phyloP scores from a whole-genome alignment of 2,888 invertebrate genomes.

The Erebia aethiops region DNA sequence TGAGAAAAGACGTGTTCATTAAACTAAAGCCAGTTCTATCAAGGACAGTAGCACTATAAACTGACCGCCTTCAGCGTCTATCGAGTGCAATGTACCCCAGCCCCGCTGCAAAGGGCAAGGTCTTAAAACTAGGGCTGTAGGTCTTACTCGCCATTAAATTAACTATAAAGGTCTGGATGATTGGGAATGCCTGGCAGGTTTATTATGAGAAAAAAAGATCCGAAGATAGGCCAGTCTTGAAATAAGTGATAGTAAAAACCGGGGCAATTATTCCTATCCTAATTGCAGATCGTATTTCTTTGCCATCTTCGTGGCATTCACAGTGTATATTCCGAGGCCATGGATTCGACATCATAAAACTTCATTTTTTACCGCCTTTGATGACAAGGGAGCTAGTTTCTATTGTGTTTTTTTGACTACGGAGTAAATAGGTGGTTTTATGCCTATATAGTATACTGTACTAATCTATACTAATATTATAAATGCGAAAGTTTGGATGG shows the following conservation, averaged over 20 bases:
- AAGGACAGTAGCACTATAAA: slow-evolving; percentile 8
- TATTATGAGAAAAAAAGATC: neutral
- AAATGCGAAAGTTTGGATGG: too few species aligned
- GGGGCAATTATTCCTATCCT: neutral
- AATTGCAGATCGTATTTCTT: slow-evolving; percentile 13
- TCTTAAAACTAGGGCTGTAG: slow-evolving; percentile 36
- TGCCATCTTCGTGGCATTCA: slow-evolving; percentile 7
- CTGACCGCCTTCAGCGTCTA: slow-evolving; percentile 28
- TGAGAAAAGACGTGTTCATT: slow-evolving; percentile 1
- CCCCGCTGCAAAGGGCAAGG: slow-evolving; percentile 53
- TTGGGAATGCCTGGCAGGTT: slow-evolving; percentile 8
- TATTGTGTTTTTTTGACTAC: too few species aligned
- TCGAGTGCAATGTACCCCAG: slow-evolving; percentile 44
- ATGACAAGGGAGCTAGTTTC: neutral
- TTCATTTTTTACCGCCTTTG: neutral
- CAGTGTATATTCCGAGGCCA: slow-evolving; percentile 1
- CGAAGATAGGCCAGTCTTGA: neutral
- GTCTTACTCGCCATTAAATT: slow-evolving; percentile 28
- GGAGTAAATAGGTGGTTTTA: too few species aligned
- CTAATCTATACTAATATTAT: too few species aligned
- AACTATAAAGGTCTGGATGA: slow-evolving; percentile 28
- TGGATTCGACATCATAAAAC: neutral
- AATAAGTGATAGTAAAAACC: slow-evolving; percentile 10
- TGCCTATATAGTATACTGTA: too few species aligned
- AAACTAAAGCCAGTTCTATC: slow-evolving; percentile 10